These are phyloP conservation scores for Eriosoma lanigerum DNA, from an alignment of 1,140 invertebrate genomes.

Conservation along the genomic window DNA sequence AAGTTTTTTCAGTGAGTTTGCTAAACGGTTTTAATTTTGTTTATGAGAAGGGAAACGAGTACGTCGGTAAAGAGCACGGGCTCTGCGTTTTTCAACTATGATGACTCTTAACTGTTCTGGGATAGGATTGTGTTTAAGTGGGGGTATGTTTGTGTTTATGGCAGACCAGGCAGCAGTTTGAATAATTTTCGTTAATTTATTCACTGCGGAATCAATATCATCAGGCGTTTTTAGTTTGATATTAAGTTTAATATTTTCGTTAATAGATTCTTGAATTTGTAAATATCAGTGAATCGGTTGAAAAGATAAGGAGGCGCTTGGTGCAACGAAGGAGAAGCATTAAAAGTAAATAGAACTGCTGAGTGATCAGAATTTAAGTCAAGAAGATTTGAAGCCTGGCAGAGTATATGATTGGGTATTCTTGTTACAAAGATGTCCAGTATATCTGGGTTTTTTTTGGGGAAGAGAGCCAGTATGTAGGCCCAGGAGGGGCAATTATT, in stretches of 20 bases:
- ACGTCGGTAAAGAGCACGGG: neutral
- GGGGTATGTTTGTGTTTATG: neutral
- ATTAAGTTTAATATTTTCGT: neutral
- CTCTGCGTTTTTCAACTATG: conserved; percentile 12
- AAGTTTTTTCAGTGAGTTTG: conserved; percentile 10
- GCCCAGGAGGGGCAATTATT: conserved; percentile 51
- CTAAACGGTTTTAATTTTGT: neutral
- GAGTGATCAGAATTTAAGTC: conserved; percentile 10
- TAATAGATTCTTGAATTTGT: neutral
- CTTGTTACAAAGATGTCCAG: conserved; percentile 5
- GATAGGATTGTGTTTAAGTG: neutral
- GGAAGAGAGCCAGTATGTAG: conserved; percentile 21
- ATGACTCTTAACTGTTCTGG: neutral
- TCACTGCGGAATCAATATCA: neutral
- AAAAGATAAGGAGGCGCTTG: neutral
- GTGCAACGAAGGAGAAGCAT: neutral
- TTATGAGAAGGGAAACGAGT: conserved; percentile 12
- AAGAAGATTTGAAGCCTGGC: neutral
- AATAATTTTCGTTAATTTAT: neutral
- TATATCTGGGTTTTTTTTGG: neutral
- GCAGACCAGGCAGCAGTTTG: neutral
- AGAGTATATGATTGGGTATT: neutral
- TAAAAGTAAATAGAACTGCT: neutral
- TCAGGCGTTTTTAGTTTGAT: neutral
- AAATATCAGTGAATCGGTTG: too few relatives aligned